phyloP scores from a whole-genome alignment of 2,888 invertebrate genomes.

The Harpagoxenus sublaevis region DNA sequence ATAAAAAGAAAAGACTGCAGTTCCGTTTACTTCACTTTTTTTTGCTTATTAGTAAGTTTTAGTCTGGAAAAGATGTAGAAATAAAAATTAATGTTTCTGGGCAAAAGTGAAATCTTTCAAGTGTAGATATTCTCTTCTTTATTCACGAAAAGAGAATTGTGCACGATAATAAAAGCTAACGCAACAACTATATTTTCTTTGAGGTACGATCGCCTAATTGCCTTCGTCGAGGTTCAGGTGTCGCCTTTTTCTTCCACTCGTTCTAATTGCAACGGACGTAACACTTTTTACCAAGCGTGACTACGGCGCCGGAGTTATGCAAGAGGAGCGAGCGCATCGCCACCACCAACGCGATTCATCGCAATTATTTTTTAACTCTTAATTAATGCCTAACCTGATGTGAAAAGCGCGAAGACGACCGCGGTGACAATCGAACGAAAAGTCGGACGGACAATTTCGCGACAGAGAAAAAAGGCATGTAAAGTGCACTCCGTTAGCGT shows the following conservation, averaged over 20 bases:
- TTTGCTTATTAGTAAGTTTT: background rate
- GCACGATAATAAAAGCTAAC: background rate
- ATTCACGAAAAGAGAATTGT: background rate
- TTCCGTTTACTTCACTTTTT: background rate
- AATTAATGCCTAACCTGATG: constrained; percentile 9
- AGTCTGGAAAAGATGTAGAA: background rate
- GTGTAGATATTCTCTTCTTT: background rate
- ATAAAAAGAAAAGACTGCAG: background rate
- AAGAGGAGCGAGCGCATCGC: constrained; percentile 50
- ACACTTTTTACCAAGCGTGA: constrained; percentile 58
- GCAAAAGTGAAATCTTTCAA: background rate
- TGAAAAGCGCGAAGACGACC: background rate
- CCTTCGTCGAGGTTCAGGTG: constrained; percentile 40
- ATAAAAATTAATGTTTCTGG: constrained; percentile 10
- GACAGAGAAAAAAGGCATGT: constrained; percentile 54
- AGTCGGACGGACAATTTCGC: constrained; percentile 41
- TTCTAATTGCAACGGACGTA: constrained; percentile 60
- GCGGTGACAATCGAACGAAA: constrained; percentile 10
- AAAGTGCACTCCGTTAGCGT: constrained; percentile 80
- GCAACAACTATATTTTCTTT: background rate
- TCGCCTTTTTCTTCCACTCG: constrained; percentile 39
- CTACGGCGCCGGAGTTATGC: constrained; percentile 55
- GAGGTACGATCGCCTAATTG: constrained; percentile 21
- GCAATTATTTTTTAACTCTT: constrained; percentile 45
- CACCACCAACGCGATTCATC: constrained; percentile 21